Base-by-base conservation (phyloP, 1,140 invertebrate species). In the Bombus confusus region DNA sequence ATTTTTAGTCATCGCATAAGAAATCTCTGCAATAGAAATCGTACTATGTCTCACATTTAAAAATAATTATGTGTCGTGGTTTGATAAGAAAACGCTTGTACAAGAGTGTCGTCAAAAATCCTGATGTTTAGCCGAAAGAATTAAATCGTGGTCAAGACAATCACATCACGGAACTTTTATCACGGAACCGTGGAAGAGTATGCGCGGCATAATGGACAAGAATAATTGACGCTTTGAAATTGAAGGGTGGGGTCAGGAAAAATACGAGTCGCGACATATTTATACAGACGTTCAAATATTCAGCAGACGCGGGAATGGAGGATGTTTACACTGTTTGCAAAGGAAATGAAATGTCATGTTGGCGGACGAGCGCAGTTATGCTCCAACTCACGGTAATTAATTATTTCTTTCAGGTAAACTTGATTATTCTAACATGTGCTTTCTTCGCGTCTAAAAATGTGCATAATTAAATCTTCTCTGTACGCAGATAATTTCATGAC, bases 271-370 rank as follows among this genome's bases (percentile, higher is more conserved):
- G 80, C 69, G 80, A 81, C 80, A 74, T 64, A 82, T 82, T 82
- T 74, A 82, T 74, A 74, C 57, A 64, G 80, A 64, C 71, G 71
- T 82, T 82, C 47, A 82, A 82, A 82, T 82, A 64, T 74, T 74
- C 80, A 74, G 37, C 57, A 74, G 80, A 62, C 80, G 22, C 39
- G 31, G 71, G 31, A 74, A 75, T 39, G 39, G 15, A 83, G 18
- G 28, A 76, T 41, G 31, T 83, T 68, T 34, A 34, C 80, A 74
- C 68, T 73, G 66, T 72, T 80, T 80, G 68, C 59, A 41, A 52
- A 73, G 69, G 39, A 81, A 81, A 81, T 73, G 68, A 73, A 81
- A 81, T 41, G 80, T 73, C 39, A 72, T 47, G 79, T 71, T 57
- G 47, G 68, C 66, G 41, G 80, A 72, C 43, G 64, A n/a, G 28